These are phyloP conservation scores for Antrozous pallidus DNA, from an alignment of 2,797 vertebrate species.

Conservation along the genomic window DNA sequence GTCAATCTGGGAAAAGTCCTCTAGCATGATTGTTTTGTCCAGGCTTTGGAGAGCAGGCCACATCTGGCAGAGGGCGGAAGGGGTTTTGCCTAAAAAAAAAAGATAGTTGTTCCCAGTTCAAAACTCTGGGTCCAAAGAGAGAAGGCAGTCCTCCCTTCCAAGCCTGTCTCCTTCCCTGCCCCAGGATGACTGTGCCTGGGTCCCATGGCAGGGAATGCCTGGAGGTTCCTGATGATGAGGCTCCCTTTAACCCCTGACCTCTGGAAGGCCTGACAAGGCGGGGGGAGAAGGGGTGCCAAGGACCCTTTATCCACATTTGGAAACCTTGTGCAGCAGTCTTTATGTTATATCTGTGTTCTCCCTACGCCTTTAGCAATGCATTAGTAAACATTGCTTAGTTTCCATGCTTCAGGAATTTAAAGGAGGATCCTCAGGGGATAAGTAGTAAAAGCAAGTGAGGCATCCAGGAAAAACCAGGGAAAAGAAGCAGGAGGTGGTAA, in stretches of 20 bases:
- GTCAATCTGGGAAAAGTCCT: background rate
- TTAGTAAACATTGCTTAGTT: background rate
- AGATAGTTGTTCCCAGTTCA: background rate
- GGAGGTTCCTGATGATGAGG: background rate
- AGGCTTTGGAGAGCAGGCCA: background rate
- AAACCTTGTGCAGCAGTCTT: background rate
- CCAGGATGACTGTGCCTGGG: background rate
- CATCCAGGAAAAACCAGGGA: background rate
- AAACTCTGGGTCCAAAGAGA: background rate
- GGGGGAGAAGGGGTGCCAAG: too few species aligned
- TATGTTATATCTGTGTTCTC: background rate
- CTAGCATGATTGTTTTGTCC: background rate
- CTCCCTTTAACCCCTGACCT: fast-evolving
- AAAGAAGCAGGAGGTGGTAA: background rate
- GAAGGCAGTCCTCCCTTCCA: background rate
- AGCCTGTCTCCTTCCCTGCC: background rate
- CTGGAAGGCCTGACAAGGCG: background rate
- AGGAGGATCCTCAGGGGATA: background rate
- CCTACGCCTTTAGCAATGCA: background rate
- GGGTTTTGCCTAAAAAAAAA: background rate
- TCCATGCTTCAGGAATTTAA: background rate
- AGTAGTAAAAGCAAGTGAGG: background rate
- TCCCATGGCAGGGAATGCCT: background rate
- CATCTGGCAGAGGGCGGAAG: background rate
- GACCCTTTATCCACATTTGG: background rate